Evolutionary conservation across 2,113 vertebrate species (phyloP).

Genomic region (Turnix velox): DNA sequence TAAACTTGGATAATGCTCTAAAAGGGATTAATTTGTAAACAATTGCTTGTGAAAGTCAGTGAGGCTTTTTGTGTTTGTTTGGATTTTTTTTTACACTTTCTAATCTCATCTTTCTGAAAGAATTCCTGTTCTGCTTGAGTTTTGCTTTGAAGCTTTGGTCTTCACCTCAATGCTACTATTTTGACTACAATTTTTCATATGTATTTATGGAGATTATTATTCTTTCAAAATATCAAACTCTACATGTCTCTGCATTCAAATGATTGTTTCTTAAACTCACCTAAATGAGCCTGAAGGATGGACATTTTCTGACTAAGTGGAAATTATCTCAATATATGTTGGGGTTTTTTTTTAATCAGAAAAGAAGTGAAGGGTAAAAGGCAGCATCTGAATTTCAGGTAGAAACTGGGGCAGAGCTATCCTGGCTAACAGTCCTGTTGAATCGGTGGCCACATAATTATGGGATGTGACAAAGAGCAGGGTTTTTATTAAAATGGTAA

Average conservation of each 20-base stretch:
- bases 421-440: background rate
- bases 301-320: background rate
- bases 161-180: background rate
- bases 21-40: background rate
- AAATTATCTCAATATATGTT: background rate
- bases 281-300: background rate
- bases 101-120: background rate
- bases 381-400: background rate
- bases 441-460: background rate
- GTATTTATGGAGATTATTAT: background rate
- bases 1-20: slow-evolving; percentile 4
- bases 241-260: background rate
- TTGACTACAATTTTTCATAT: background rate
- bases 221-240: background rate
- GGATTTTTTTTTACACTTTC: background rate
- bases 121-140: background rate
- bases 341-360: background rate
- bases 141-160: background rate
- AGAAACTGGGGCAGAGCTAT: background rate
- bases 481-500: background rate
- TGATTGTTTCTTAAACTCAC: background rate
- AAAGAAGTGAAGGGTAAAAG: background rate
- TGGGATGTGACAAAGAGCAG: background rate
- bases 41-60: background rate
- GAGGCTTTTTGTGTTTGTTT: background rate